These are phyloP conservation scores for Cliona cf. orientalis DNA, from an alignment of 37 sponge, comb jelly and placozoan species.

Conservation along the genomic window DNA sequence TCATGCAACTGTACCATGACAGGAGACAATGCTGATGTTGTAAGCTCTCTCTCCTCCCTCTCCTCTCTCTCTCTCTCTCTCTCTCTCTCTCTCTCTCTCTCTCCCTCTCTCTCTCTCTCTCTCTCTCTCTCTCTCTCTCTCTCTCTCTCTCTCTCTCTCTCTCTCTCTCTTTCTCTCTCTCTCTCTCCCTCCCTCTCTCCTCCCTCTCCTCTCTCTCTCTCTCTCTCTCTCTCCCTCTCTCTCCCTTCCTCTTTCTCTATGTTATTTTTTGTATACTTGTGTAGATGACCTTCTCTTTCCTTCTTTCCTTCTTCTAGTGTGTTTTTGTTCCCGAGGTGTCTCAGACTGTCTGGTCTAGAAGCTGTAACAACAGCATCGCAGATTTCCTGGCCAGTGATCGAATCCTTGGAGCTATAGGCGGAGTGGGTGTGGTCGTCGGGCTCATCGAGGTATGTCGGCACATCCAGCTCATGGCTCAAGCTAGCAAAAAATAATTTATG, in stretches of 20 bases:
- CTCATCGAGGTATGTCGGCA: conserved; percentile 28
- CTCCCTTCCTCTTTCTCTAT: conserved; percentile 19
- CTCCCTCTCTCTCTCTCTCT: conserved; percentile 24
- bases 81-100: neutral
- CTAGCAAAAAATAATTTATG: neutral
- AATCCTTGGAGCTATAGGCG: conserved; percentile 6
- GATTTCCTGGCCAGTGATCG: conserved; percentile 9
- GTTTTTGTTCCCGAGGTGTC: neutral
- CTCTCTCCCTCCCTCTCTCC: conserved; percentile 12
- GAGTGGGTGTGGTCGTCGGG: conserved; percentile 25
- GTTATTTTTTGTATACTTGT: no score
- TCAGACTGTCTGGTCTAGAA: neutral
- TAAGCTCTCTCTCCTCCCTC: no score
- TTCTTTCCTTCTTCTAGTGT: neutral
- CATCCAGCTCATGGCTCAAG: neutral
- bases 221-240: conserved; percentile 27
- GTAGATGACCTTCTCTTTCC: conserved; percentile 7
- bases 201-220: conserved; percentile 5
- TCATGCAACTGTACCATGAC: conserved; percentile 39
- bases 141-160: neutral
- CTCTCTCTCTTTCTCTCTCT: neutral
- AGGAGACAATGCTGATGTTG: no score
- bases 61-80: no score
- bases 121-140: neutral
- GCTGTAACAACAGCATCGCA: conserved; percentile 3